Percentiles rank a stretch among this genome's conserved stretches.
These are phyloP conservation scores for Prostheceraeus crozeri DNA, from an alignment of 2,888 invertebrate genomes.

Conservation along the genomic window DNA sequence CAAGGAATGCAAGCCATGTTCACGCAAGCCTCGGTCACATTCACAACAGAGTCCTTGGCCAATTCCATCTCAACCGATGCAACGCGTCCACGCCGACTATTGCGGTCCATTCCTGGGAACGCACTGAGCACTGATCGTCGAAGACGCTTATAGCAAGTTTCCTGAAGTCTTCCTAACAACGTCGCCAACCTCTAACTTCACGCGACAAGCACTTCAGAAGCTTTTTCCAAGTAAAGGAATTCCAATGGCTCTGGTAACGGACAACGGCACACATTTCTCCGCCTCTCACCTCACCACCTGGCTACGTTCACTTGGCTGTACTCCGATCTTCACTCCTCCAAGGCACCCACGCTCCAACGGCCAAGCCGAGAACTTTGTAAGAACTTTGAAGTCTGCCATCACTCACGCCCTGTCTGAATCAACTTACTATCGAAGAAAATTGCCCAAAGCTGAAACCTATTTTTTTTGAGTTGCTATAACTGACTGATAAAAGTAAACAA, in stretches of 20 bases:
- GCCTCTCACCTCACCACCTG: neutral
- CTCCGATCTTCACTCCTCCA: conserved; percentile 3
- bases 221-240: conserved; percentile 16
- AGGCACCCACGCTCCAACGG: conserved; percentile 7
- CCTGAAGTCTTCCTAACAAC: conserved; percentile 21
- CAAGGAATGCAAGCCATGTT: neutral
- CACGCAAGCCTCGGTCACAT: conserved; percentile 13
- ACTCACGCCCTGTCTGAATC: too few species aligned
- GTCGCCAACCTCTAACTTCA: neutral
- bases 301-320: neutral
- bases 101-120: neutral
- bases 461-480: too few species aligned
- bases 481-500: too few species aligned
- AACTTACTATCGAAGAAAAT: too few species aligned
- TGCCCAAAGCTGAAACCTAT: too few species aligned
- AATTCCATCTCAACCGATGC: conserved; percentile 19
- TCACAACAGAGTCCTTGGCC: conserved; percentile 1
- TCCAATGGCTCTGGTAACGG: neutral
- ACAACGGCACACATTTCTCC: conserved; percentile 10
- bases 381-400: neutral
- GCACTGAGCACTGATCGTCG: conserved; percentile 6
- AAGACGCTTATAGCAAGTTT: conserved; percentile 2
- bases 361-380: conserved; percentile 15
- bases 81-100: conserved; percentile 13
- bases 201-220: neutral